These are phyloP conservation scores for Phaenicophaeus curvirostris DNA, from an alignment of 2,797 vertebrate genomes.

Conservation along the genomic window DNA sequence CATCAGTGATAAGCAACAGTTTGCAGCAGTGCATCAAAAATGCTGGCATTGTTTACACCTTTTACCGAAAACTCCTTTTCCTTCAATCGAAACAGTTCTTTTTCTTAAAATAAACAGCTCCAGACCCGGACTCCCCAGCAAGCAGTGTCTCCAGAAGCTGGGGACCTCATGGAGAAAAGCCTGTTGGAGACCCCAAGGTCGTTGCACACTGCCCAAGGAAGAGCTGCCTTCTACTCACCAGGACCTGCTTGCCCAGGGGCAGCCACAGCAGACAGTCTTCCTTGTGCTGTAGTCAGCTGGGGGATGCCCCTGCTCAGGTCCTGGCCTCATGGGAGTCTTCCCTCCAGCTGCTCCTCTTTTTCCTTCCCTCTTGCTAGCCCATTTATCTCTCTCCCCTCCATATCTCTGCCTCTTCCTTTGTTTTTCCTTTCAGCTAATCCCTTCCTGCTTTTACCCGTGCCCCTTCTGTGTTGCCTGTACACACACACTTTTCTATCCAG, in stretches of 20 bases:
- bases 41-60: not conserved
- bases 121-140: not conserved
- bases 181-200: not conserved
- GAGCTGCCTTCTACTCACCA: not conserved
- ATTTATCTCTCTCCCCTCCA: not conserved
- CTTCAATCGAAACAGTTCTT: not conserved
- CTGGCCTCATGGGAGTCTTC: fast-evolving
- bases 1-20: not conserved
- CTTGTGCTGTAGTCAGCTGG: fast-evolving
- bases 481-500: slow-evolving; percentile 6
- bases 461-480: not conserved
- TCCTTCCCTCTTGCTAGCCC: not conserved
- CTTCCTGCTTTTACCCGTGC: slow-evolving; percentile 50
- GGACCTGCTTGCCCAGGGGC: not conserved
- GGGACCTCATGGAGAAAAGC: not conserved
- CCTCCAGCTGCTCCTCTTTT: slow-evolving; percentile 23
- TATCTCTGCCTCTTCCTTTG: slow-evolving; percentile 51
- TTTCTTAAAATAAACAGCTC: not conserved
- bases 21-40: not conserved
- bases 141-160: not conserved
- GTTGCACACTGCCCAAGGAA: not conserved
- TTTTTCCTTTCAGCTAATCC: slow-evolving; percentile 58
- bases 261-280: not conserved
- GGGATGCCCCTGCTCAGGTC: not conserved
- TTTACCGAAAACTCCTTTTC: not conserved